phyloP scores from a whole-genome alignment of 1,140 invertebrate species.

The Drosophila sp. region DNA sequence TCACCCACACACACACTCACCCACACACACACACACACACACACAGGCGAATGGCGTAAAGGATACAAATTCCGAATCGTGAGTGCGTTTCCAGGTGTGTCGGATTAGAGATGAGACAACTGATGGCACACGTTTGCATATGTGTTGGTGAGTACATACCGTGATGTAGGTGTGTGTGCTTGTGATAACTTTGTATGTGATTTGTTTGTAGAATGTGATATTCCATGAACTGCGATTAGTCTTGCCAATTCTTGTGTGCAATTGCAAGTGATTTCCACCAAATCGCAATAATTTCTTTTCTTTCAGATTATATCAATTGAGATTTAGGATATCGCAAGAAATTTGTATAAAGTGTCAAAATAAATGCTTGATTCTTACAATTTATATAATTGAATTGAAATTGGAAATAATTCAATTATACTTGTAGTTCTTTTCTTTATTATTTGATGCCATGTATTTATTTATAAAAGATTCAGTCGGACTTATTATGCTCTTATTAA shows the following conservation, averaged over 20 bases:
- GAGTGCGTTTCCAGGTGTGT: slow-evolving; percentile 65
- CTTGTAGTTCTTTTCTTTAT: too few species aligned
- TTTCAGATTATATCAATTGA: background rate
- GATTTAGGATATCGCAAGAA: background rate
- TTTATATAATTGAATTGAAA: too few species aligned
- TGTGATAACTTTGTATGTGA: slow-evolving; percentile 31
- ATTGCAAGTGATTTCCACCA: slow-evolving; percentile 2
- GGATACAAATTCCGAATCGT: slow-evolving; percentile 22
- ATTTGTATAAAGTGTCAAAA: background rate
- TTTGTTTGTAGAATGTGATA: slow-evolving; percentile 35
- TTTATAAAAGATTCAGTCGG: too few species aligned
- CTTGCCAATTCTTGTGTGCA: background rate
- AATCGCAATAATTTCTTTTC: background rate
- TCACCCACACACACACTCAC: slow-evolving; percentile 20
- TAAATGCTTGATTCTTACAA: background rate
- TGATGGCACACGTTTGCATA: slow-evolving; percentile 20
- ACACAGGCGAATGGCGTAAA: background rate
- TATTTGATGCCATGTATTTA: too few species aligned
- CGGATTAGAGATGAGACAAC: slow-evolving; percentile 65
- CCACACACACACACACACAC: background rate
- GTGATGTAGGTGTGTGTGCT: background rate
- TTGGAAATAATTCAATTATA: too few species aligned
- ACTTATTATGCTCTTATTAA: too few species aligned
- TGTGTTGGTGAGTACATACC: too few species aligned
- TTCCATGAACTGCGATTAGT: slow-evolving; percentile 38